Base-by-base conservation (phyloP, 2,888 invertebrate species). In the Lottia gigantea region DNA sequence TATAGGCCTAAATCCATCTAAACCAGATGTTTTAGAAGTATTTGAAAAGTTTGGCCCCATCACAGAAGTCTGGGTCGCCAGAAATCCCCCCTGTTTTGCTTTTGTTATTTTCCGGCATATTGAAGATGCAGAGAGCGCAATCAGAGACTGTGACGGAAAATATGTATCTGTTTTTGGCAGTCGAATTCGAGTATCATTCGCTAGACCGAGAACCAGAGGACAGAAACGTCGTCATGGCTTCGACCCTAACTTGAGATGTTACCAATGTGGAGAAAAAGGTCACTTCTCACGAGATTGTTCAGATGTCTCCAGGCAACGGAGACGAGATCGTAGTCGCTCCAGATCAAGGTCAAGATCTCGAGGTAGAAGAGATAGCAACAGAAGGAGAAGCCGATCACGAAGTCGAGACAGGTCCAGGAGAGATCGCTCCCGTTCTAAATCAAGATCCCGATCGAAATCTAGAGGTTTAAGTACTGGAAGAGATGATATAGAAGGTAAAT, bases 121-220 rank as follows among this genome's bases (percentile, higher is more conserved):
- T 78, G 90, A 91, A 78, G 90, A 91, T 84, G 91, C 91, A 91
- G 92, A 93, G 89, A 93, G 93, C 89, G 92, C 94, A 90, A 92
- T 94, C 90, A 92, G 93, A 84, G 93, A 93, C 90, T 93, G 94
- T 91, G 93, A 93, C 90, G 92, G 93, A 88, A 92, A 93, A 91
- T 91, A 89, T 89, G 90, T 87, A 31, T 46, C 55, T 19, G 55
- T 91, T 45, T 89, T 89, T 74, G 91, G 91, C 61, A 88, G 89
- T 68, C 87, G 91, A 66, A 90, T 91, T 70, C 87, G 91, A 61
- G 91, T 91, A 31, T 90, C 90, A 0, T 89, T 90, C 82, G 92
- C 92, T 16, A 86, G 91, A 72, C 91, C 91, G 90, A 92, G 91
- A 91, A 92, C 83, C 11, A 55, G 55, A 14, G 80, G 83, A 16